These are phyloP conservation scores for Ephialtes manifestator DNA, from an alignment of 2,888 invertebrate species.

Conservation along the genomic window DNA sequence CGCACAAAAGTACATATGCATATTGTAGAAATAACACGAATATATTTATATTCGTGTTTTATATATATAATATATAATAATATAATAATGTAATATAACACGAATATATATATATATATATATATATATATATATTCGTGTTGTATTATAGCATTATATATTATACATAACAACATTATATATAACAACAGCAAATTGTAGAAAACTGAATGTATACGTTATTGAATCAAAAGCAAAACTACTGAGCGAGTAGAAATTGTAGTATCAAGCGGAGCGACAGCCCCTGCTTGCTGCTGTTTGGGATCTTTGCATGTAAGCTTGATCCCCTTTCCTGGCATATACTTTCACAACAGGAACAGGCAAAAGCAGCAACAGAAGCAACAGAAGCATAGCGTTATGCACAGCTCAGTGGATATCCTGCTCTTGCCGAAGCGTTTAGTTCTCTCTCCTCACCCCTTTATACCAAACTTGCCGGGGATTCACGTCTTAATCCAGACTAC, in stretches of 20 bases:
- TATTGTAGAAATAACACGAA: too few species aligned
- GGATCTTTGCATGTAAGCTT: conserved; percentile 12
- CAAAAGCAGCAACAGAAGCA: conserved; percentile 4
- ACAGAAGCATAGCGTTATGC: conserved; percentile 15
- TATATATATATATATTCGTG: too few species aligned
- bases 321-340: not conserved
- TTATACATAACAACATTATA: too few species aligned
- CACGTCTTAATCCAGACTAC: conserved; percentile 65
- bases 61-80: too few species aligned
- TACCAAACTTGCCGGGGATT: conserved; percentile 55
- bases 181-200: too few species aligned
- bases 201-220: not conserved
- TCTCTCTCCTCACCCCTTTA: not conserved
- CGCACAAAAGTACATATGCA: too few species aligned
- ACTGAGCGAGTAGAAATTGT: not conserved
- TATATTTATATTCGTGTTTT: too few species aligned
- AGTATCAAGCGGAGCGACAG: not conserved
- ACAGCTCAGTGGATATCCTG: conserved; percentile 19
- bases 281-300: not conserved
- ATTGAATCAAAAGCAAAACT: not conserved
- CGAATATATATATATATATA: too few species aligned
- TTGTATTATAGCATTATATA: too few species aligned
- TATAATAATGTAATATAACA: too few species aligned
- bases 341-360: conserved; percentile 21
- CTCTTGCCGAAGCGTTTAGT: conserved; percentile 5